Percentiles rank a stretch among this genome's conserved stretches.
Evolutionary conservation across 2,113 vertebrate species (phyloP).

Genomic region (Sapajus apella): DNA sequence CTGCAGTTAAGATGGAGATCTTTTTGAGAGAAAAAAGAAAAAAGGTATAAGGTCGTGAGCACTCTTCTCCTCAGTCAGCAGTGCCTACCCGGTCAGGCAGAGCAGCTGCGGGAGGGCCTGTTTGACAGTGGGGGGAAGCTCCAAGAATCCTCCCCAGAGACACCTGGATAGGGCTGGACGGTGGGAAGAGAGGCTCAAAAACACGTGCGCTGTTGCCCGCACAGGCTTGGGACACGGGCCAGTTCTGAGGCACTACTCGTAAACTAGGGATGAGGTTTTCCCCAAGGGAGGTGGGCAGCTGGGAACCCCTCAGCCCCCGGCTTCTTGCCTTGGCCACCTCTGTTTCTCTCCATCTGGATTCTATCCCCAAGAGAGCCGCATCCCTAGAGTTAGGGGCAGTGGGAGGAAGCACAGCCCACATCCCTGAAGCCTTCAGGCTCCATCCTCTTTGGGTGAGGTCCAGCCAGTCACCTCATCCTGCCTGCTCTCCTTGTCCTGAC

Average conservation of each 20-base stretch:
- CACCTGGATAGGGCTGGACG: not conserved
- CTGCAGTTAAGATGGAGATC: not conserved
- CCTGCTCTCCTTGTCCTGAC: not conserved
- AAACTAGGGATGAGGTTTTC: too few species aligned
- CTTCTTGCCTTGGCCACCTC: not conserved
- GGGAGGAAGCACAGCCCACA: not conserved
- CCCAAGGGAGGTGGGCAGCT: too few species aligned
- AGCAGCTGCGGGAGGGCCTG: not conserved
- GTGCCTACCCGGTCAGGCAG: not conserved
- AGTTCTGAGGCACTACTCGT: not conserved
- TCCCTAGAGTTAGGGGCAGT: not conserved
- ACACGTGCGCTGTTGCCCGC: not conserved
- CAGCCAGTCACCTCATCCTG: not conserved
- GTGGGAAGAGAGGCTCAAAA: not conserved
- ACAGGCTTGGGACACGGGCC: rapidly evolving
- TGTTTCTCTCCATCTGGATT: not conserved
- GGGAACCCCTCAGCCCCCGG: too few species aligned
- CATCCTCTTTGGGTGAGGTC: not conserved
- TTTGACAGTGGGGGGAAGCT: not conserved
- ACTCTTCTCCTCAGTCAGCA: not conserved
- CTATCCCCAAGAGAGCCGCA: too few species aligned
- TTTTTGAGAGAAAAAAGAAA: not conserved
- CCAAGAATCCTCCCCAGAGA: too few species aligned
- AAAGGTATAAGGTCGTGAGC: rapidly evolving
- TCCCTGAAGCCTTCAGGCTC: too few species aligned